A percentile compares a stretch with the other conserved stretches of the same genome.
phyloP scores from a whole-genome alignment of 2,888 invertebrate genomes.

The Dasysyrphus albostriatus region DNA sequence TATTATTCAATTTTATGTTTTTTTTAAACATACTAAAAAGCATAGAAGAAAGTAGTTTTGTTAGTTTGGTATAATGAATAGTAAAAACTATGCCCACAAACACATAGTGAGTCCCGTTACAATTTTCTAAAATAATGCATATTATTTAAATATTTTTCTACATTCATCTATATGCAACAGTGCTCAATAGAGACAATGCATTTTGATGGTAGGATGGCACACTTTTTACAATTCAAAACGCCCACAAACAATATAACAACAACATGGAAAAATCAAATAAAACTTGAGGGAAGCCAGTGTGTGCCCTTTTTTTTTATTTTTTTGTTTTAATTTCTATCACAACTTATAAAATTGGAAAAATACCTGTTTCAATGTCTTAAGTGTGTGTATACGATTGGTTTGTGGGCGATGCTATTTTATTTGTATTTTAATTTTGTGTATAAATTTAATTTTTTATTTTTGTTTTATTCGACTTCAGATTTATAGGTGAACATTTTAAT shows the following conservation, averaged over 20 bases:
- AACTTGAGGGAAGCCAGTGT: conserved; percentile 25
- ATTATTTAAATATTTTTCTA: conserved; percentile 57
- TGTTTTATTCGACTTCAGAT: conserved; percentile 17
- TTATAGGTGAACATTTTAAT: conserved; percentile 22
- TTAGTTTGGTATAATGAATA: conserved; percentile 48
- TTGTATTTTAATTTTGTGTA: conserved; percentile 1
- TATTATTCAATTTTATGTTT: conserved; percentile 31
- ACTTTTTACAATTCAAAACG: conserved; percentile 64
- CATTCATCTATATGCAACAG: conserved; percentile 6
- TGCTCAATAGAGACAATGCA: conserved; percentile 38
- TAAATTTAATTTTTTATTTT: conserved; percentile 45
- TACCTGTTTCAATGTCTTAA: conserved; percentile 52
- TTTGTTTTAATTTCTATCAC: conserved; percentile 28
- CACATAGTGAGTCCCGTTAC: conserved; percentile 44
- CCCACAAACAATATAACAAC: conserved; percentile 55
- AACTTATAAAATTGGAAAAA: conserved; percentile 45
- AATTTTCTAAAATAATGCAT: conserved; percentile 53
- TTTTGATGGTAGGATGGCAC: conserved; percentile 56
- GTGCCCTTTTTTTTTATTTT: conserved; percentile 42
- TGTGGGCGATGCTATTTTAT: conserved; percentile 52
- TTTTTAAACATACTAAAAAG: background rate
- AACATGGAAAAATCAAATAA: background rate
- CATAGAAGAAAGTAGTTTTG: conserved; percentile 42
- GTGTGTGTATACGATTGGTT: background rate
- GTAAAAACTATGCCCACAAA: conserved; percentile 42